Conservation (phyloP, 1,140 invertebrate species). For the Heterodera schachtii region DNA sequence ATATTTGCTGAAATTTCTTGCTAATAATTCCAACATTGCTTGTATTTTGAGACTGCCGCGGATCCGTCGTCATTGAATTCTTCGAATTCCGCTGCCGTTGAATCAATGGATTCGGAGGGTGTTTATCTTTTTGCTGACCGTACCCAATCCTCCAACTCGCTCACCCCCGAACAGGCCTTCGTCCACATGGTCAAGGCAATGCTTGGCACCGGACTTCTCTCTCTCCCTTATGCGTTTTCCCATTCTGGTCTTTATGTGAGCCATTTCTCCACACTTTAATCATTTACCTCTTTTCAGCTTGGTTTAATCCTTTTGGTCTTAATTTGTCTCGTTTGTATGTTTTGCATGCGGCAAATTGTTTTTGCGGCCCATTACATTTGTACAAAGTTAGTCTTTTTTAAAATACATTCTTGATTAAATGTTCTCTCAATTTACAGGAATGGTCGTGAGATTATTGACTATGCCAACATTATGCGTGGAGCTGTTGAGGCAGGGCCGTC, state of each 20-base stretch:
- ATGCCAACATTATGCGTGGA: constrained; percentile 62
- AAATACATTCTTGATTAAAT: background rate
- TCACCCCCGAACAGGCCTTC: constrained; percentile 58
- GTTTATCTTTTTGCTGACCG: constrained; percentile 49
- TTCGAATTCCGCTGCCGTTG: background rate
- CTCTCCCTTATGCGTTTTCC: constrained; percentile 61
- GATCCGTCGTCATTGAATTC: background rate
- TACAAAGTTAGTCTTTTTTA: constrained; percentile 33
- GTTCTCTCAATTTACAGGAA: constrained; percentile 44
- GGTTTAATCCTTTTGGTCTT: constrained; percentile 58
- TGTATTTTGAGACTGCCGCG: background rate
- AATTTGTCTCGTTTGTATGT: constrained; percentile 59
- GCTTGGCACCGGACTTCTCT: constrained; percentile 64
- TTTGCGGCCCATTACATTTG: constrained; percentile 61
- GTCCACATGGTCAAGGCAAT: constrained; percentile 64
- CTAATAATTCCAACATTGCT: no score
- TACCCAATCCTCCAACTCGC: constrained; percentile 38
- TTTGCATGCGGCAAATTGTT: constrained; percentile 60
- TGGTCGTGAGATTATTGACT: constrained; percentile 59
- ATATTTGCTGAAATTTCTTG: no score
- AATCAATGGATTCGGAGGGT: constrained; percentile 30
- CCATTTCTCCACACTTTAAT: background rate
- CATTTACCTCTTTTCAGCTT: constrained; percentile 47
- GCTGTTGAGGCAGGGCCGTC: constrained; percentile 60
- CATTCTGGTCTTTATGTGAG: constrained; percentile 61